These are phyloP conservation scores for Lithophane semibrunnea DNA, from an alignment of 2,888 invertebrate species.

Conservation along the genomic window DNA sequence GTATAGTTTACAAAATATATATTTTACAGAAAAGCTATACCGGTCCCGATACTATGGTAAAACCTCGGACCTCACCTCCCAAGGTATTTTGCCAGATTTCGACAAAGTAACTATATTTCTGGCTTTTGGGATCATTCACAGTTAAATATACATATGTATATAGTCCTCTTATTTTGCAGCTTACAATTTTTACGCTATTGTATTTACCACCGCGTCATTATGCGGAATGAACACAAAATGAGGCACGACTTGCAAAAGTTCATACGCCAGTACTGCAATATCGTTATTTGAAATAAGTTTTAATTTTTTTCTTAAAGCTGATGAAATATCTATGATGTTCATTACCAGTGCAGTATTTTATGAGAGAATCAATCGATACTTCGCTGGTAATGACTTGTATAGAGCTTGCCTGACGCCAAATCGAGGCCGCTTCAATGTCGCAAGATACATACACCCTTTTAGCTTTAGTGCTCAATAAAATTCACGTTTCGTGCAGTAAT, in stretches of 20 bases:
- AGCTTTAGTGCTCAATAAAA: constrained; percentile 87
- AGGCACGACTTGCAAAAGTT: constrained; percentile 41
- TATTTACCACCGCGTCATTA: constrained; percentile 37
- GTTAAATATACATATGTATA: constrained; percentile 47
- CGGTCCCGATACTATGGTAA: constrained; percentile 74
- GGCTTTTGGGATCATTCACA: constrained; percentile 67
- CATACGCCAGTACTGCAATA: constrained; percentile 45
- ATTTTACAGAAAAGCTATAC: constrained; percentile 77
- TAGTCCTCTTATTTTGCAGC: constrained; percentile 62
- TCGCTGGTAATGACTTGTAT: constrained; percentile 52
- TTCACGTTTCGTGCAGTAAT: constrained; percentile 77
- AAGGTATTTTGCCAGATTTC: constrained; percentile 67
- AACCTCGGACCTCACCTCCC: constrained; percentile 70
- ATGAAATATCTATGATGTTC: neutral
- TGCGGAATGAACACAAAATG: constrained; percentile 43
- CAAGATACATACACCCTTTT: constrained; percentile 84
- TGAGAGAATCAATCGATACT: constrained; percentile 30
- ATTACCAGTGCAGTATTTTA: constrained; percentile 18
- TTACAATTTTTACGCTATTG: constrained; percentile 51
- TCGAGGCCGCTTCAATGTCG: constrained; percentile 82
- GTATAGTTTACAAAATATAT: constrained; percentile 59
- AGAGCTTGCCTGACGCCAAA: constrained; percentile 71
- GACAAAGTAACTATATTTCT: constrained; percentile 58
- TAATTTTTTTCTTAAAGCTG: constrained; percentile 3
- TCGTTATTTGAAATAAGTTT: constrained; percentile 18